Percentiles rank a stretch among this genome's conserved stretches.
phyloP scores from a whole-genome alignment of 2,113 vertebrate genomes.

The Tragelaphus buxtoni region DNA sequence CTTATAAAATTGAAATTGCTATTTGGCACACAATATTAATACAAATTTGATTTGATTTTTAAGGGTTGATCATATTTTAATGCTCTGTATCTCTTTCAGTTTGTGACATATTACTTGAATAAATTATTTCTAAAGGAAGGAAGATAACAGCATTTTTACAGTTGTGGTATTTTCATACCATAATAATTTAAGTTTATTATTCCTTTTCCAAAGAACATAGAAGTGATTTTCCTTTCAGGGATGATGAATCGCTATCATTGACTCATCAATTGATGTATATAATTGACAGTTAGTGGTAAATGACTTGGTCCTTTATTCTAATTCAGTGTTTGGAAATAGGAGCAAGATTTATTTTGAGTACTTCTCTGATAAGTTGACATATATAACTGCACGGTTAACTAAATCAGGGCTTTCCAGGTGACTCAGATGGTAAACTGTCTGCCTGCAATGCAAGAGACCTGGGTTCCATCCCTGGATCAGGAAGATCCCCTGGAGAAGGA shows the following conservation, averaged over 20 bases:
- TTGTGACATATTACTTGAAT: not conserved
- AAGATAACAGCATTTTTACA: not conserved
- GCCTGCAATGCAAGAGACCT: not conserved
- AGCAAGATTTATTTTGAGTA: not conserved
- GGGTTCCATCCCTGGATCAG: not conserved
- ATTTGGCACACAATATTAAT: slow-evolving; percentile 45
- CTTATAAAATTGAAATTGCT: slow-evolving; percentile 45
- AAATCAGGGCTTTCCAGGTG: not conserved
- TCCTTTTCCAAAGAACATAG: not conserved
- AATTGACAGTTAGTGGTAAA: not conserved
- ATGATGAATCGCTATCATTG: not conserved
- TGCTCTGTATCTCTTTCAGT: not conserved
- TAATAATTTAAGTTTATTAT: not conserved
- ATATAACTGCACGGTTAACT: not conserved
- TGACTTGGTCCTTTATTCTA: not conserved
- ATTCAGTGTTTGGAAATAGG: not conserved
- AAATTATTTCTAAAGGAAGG: slow-evolving; percentile 29
- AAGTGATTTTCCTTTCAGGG: not conserved
- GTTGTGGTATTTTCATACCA: not conserved
- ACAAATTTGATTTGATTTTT: slow-evolving; percentile 13
- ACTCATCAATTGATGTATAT: not conserved
- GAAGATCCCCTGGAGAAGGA: not conserved
- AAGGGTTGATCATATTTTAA: slow-evolving; percentile 42
- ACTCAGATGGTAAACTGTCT: not conserved
- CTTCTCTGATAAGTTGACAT: not conserved